Percentiles rank a stretch among this genome's conserved stretches.
These are phyloP conservation scores for Carassius carassius DNA, from an alignment of 2,113 vertebrate species.

Conservation along the genomic window DNA sequence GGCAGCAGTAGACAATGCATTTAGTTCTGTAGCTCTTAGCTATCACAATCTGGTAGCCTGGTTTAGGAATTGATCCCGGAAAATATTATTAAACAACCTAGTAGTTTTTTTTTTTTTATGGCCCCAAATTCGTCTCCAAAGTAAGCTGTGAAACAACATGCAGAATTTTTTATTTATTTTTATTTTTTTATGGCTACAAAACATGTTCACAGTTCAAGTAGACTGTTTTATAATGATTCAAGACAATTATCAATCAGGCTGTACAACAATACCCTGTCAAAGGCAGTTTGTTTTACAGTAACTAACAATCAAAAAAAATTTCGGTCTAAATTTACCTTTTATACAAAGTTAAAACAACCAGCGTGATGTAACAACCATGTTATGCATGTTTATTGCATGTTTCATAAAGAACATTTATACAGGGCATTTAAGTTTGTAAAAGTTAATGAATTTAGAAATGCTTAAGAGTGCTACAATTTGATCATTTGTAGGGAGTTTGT, in stretches of 20 bases:
- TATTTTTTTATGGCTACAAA: background rate
- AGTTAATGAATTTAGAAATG: background rate
- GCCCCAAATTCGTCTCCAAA: background rate
- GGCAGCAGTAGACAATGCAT: background rate
- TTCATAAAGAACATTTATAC: background rate
- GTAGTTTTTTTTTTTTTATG: background rate
- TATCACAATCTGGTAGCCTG: background rate
- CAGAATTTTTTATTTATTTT: background rate
- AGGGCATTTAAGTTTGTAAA: background rate
- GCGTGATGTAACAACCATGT: background rate
- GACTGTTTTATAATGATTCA: background rate
- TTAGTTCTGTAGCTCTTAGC: background rate
- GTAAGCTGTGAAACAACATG: background rate
- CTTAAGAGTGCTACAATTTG: background rate
- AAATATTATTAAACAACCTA: background rate
- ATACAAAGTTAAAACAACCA: too few species aligned
- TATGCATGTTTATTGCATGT: background rate
- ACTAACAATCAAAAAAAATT: too few species aligned
- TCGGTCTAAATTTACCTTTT: too few species aligned
- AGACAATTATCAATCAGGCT: background rate
- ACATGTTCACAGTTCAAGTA: background rate
- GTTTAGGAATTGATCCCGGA: background rate
- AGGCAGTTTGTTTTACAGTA: background rate
- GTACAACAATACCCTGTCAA: background rate
- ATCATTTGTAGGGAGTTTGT: background rate